Evolutionary conservation across 2,888 invertebrate species (phyloP), one percentile per base, ranked within the genome.

Genomic region (Eupsilia transversa): DNA sequence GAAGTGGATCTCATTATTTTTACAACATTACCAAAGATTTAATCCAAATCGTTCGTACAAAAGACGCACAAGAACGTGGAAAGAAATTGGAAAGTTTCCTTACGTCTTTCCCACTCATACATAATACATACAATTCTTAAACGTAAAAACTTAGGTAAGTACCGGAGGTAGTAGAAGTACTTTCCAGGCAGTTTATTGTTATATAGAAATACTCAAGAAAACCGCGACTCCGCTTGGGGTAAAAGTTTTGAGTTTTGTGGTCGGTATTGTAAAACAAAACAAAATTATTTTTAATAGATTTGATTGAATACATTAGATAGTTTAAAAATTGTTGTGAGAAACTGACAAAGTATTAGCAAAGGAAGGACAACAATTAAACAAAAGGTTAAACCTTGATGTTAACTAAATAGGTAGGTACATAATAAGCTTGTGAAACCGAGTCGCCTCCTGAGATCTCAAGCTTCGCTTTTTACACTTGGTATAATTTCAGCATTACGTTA

Each of bases 121-220:
- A 86, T 87, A 82, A 80, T 80, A 87, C 87, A 87, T 84, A 84
- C 74, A 86, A 76, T 84, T 72, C 79, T 80, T 80, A 79, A 82
- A 85, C 82, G 77, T 66, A 82, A 79, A 84, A 86, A 86, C 83
- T 86, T 85, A 80, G 78, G 77, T 78, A 80, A 86, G 82, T 78
- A 78, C 82, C 35, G 46, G 30, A 57, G 75, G 61, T 74, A 65
- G 70, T 20, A 52, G 33, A 46, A 68, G 67, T 80, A 68, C 65
- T 69, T 74, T 74, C 10, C 2, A 30, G 33, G 57, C 57, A 78
- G 66, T 85, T 72, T 61, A 61, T 66, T 59, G 43, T 69, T 54
- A 35, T 69, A 64, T 27, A 69, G 23, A 69, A 63, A 61, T 27
- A 75, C 77, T 80, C 35, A 27, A 56, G n/a, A 35, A 54, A 14